Evolutionary conservation across 2,113 vertebrate species (phyloP), one percentile per base, ranked within the genome.

Genomic region (Melanostigma gelatinosum): DNA sequence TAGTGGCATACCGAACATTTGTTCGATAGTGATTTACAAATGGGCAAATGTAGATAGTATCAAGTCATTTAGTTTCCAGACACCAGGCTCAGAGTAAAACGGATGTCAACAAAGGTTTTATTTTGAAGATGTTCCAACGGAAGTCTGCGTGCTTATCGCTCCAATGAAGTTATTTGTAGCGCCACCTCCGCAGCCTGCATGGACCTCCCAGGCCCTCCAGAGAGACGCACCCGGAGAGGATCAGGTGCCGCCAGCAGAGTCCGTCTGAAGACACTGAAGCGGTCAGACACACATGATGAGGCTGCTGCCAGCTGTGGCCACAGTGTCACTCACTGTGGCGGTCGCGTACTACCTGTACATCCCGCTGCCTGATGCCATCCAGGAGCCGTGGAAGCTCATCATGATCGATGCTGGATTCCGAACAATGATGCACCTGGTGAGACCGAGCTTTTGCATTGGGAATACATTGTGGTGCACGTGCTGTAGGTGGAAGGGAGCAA

Each of bases 341-440:
- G 2, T 91, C 34, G 96, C 96, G 32, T 97, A 97, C 74, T 93
- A 89, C 62, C 29, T 94, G 6, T 93, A 92, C 87, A 65, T n/a
- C 4, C 93, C 94, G n/a, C 60, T 94, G 68, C 93, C 94, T 4
- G 89, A 85, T 8, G 55, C 3, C 64, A 89, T 94, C 81, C 73
- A 89, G 72, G 77, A 94, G 74, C 90, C 84, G 13, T 93, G 92
- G 93, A 93, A 87, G 76, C 61, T 94, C 72, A 87, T 91, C 89
- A 3, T 92, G 65, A 15, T 94, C 81, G 91, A 89, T 34, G 88
- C 89, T 0, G 48, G n/a, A 0, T 75, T 92, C 64, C 76, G 91
- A 16, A 44, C 83, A 4, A 20, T 22, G 6, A 67, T 76, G 54
- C 82, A 91, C 24, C 48, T 88, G 90, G 94, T 94, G 73, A 92